These are phyloP conservation scores for Drosophila paranaensis DNA, from an alignment of 2,888 invertebrate species.

Conservation along the genomic window DNA sequence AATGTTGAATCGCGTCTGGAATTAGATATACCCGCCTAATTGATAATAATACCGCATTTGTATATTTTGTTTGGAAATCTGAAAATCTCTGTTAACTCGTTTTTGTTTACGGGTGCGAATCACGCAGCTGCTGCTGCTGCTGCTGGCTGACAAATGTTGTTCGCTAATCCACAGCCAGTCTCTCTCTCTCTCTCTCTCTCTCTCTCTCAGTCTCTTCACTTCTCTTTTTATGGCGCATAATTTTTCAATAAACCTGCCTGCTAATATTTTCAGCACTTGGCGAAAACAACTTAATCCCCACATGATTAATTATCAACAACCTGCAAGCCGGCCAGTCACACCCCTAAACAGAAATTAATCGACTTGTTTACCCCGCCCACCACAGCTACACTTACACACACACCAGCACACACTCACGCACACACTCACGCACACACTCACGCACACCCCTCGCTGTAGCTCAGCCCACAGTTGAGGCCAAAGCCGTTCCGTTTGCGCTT, in stretches of 20 bases:
- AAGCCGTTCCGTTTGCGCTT: conserved; percentile 53
- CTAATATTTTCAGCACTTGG: conserved; percentile 51
- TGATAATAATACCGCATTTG: conserved; percentile 77
- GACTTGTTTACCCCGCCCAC: conserved; percentile 45
- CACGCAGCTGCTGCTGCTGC: conserved; percentile 28
- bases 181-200: conserved; percentile 8
- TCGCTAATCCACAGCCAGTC: conserved; percentile 43
- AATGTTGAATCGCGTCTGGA: conserved; percentile 37
- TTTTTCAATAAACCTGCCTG: conserved; percentile 72
- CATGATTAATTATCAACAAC: conserved; percentile 79
- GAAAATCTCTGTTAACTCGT: conserved; percentile 63
- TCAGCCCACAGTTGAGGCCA: conserved; percentile 24
- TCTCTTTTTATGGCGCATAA: conserved; percentile 50
- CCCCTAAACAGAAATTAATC: conserved; percentile 65
- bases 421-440: neutral
- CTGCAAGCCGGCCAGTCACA: conserved; percentile 36
- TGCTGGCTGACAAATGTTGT: conserved; percentile 6
- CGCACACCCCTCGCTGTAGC: neutral
- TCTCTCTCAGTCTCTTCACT: conserved; percentile 6
- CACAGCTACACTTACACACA: neutral
- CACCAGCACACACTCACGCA: neutral
- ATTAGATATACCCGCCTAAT: conserved; percentile 72
- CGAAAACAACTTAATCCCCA: conserved; percentile 69
- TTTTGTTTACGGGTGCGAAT: neutral
- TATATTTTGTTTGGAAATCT: conserved; percentile 46